phyloP scores from a whole-genome alignment of 2,113 vertebrate genomes.

The Leucopsar rothschildi region DNA sequence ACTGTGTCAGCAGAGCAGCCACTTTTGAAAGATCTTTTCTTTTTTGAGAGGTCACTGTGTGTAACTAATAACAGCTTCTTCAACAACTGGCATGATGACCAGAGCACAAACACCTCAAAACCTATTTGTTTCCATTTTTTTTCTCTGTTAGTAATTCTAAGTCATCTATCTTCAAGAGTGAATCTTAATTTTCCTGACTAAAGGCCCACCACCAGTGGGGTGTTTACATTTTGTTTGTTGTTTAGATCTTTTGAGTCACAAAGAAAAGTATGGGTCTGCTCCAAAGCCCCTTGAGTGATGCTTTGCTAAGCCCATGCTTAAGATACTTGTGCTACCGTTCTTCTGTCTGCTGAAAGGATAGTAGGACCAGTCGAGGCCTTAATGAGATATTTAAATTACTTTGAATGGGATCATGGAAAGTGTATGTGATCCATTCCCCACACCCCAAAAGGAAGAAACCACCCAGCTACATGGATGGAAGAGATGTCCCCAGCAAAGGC shows the following conservation, averaged over 20 bases:
- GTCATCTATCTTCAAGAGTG: not conserved
- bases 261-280: not conserved
- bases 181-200: not conserved
- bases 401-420: not conserved
- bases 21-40: not conserved
- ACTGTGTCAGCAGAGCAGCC: rapidly evolving
- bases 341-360: not conserved
- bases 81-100: not conserved
- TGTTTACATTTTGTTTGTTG: not conserved
- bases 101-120: not conserved
- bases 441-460: not conserved
- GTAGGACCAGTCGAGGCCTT: not conserved
- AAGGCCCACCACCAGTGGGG: not conserved
- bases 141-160: not conserved
- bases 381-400: not conserved
- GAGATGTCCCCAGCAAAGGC: not conserved
- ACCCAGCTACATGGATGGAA: not conserved
- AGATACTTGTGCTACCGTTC: not conserved
- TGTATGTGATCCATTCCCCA: not conserved
- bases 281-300: not conserved
- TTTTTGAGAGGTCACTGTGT: not conserved
- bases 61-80: not conserved
- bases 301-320: not conserved
- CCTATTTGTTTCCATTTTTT: not conserved
- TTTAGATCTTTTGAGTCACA: not conserved